Conservation (phyloP, 2,113 vertebrate species). For the Saguinus imperator region DNA sequence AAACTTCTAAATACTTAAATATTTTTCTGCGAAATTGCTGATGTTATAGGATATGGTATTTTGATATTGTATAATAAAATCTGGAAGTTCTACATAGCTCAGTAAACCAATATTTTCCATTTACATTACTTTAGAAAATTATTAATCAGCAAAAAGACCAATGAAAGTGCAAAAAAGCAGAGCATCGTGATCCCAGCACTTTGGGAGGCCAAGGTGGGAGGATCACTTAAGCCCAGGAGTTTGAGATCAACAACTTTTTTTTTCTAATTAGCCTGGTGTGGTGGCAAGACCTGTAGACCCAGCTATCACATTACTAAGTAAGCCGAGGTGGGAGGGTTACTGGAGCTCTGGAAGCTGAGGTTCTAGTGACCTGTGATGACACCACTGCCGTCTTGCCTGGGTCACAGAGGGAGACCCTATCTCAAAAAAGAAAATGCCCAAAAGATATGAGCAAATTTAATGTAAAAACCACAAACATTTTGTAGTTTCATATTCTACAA, state of each 20-base stretch:
- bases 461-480: not conserved
- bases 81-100: not conserved
- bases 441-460: not conserved
- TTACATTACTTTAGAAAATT: not conserved
- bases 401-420: no score
- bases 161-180: not conserved
- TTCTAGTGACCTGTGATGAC: no score
- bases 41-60: not conserved
- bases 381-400: no score
- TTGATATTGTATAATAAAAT: not conserved
- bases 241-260: no score
- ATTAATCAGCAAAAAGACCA: not conserved
- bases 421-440: not conserved
- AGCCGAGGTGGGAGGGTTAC: no score
- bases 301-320: no score
- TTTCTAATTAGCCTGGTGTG: no score
- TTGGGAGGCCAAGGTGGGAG: not conserved
- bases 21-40: not conserved
- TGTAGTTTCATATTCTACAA: not conserved
- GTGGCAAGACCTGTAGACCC: no score
- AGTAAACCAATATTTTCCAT: slow-evolving; percentile 10
- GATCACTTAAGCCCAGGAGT: no score
- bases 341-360: no score
- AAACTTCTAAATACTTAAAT: not conserved
- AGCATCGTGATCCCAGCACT: no score